These are phyloP conservation scores for Hoplostethus mediterraneus DNA, from an alignment of 2,797 vertebrate species.

Conservation along the genomic window DNA sequence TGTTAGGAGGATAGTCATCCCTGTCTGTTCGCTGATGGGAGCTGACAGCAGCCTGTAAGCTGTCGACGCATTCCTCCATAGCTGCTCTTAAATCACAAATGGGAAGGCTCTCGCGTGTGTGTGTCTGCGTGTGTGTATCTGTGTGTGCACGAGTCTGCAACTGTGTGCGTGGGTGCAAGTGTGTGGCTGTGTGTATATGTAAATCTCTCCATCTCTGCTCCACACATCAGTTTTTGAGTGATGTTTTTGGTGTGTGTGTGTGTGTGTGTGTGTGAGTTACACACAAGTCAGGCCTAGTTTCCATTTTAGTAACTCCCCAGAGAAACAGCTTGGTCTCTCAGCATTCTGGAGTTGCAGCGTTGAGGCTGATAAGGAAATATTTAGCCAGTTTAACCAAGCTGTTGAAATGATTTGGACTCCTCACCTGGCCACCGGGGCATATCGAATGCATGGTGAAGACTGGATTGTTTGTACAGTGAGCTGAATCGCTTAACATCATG, in stretches of 20 bases:
- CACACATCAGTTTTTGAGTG: slow-evolving; percentile 46
- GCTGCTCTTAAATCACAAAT: slow-evolving; percentile 63
- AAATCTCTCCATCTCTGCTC: slow-evolving; percentile 47
- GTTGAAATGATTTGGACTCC: slow-evolving; percentile 72
- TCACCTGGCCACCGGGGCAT: slow-evolving; percentile 49
- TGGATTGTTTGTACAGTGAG: slow-evolving; percentile 58
- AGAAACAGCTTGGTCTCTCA: slow-evolving; percentile 53
- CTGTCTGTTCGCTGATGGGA: slow-evolving; percentile 56
- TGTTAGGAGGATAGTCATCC: slow-evolving; percentile 34
- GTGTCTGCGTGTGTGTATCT: background rate
- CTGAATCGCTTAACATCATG: slow-evolving; percentile 50
- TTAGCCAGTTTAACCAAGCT: slow-evolving; percentile 66
- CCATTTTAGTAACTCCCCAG: slow-evolving; percentile 58
- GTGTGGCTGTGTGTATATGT: slow-evolving; percentile 11
- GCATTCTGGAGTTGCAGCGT: slow-evolving; percentile 50
- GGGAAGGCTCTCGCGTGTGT: slow-evolving; percentile 21
- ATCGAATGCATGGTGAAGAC: slow-evolving; percentile 65
- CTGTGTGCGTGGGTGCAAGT: slow-evolving; percentile 24
- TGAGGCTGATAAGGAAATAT: slow-evolving; percentile 70
- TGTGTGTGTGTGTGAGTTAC: slow-evolving; percentile 54
- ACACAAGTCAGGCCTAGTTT: slow-evolving; percentile 44
- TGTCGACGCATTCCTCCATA: slow-evolving; percentile 64
- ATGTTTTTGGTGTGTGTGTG: slow-evolving; percentile 51
- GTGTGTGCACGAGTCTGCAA: slow-evolving; percentile 10
- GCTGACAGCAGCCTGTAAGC: slow-evolving; percentile 61